Evolutionary conservation across 2,797 vertebrate species (phyloP), one percentile per base, ranked within the genome.

Genomic region (Spondyliosoma cantharus): DNA sequence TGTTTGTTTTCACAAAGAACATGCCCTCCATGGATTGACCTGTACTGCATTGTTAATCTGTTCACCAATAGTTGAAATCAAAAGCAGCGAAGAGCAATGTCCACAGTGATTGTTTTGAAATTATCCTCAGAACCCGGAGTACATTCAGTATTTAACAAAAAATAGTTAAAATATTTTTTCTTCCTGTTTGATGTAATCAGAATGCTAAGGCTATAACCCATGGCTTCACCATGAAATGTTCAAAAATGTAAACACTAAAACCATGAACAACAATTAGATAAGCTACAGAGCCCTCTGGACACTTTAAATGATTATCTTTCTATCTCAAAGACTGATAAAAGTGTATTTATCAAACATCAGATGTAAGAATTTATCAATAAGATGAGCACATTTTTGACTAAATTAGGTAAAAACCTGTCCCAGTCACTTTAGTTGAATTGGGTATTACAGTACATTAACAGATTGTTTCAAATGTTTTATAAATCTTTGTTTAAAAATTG

Each of bases 401-500:
- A 52, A 50, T 50, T 58, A 20, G 15, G 27, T 25, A 59, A 75
- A 37, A 16, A 11, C 45, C 29, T 22, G 43, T 9, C 29, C 25
- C 7, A 29, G 19, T 5, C 54, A 15, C 22, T 46, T 2, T 22
- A 46, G 50, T 25, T 32, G 45, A 46, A 46, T 29, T 54, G 24
- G 42, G 6, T 24, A 46, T 71, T 60, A 48, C 11, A 59, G 11
- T 17, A 58, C 66, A 56, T 61, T n/a, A 56, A 57, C 27, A 56
- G 61, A 71, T 71, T 8, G 43, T 58, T 43, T 61, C 1, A 45
- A n/a, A 22, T 37, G 5, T 71, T 65, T 42, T 24, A 71, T 63
- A 20, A 64, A 64, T 71, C 25, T 54, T 45, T 32, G 27, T 24
- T 8, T 37, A 46, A 7, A 70, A 64, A 52, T 29, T n/a, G 9